phyloP scores from a whole-genome alignment of 2,888 invertebrate species.

The Drosophila picticornis region DNA sequence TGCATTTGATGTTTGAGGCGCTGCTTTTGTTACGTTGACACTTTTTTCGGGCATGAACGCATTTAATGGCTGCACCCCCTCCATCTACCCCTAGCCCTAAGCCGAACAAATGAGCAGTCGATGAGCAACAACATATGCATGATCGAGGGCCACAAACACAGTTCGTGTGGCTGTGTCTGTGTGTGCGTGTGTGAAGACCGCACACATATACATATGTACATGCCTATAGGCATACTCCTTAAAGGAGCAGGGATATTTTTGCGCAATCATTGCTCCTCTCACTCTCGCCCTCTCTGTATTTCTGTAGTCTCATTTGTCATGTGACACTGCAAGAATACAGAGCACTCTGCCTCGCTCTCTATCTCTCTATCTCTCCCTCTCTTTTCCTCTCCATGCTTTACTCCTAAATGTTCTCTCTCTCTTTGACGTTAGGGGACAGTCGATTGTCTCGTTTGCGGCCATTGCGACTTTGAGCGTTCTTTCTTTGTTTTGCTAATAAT shows the following conservation, averaged over 20 bases:
- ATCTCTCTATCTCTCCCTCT: constrained; percentile 2
- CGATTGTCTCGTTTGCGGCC: constrained; percentile 62
- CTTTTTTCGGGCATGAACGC: constrained; percentile 85
- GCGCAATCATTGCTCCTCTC: constrained; percentile 69
- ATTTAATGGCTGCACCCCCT: constrained; percentile 76
- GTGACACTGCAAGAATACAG: constrained; percentile 72
- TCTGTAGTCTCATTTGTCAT: constrained; percentile 70
- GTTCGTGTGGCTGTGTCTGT: background rate
- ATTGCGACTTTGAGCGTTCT: constrained; percentile 37
- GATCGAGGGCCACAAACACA: constrained; percentile 57
- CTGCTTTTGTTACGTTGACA: constrained; percentile 85
- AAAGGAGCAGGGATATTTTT: constrained; percentile 69
- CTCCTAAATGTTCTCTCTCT: background rate
- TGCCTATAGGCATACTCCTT: background rate
- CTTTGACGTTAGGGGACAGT: constrained; percentile 46
- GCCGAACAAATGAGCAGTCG: constrained; percentile 67
- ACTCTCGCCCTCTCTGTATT: constrained; percentile 13
- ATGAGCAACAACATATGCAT: constrained; percentile 63
- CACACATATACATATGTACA: constrained; percentile 37
- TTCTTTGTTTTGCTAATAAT: constrained; percentile 64
- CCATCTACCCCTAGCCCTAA: constrained; percentile 27
- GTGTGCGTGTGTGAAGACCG: constrained; percentile 40
- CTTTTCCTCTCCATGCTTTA: background rate
- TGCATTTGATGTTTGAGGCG: constrained; percentile 83
- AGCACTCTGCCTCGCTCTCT: constrained; percentile 1